Evolutionary conservation across 2,888 invertebrate species (phyloP), one percentile per base, ranked within the genome.

Genomic region (Papilio elwesi): DNA sequence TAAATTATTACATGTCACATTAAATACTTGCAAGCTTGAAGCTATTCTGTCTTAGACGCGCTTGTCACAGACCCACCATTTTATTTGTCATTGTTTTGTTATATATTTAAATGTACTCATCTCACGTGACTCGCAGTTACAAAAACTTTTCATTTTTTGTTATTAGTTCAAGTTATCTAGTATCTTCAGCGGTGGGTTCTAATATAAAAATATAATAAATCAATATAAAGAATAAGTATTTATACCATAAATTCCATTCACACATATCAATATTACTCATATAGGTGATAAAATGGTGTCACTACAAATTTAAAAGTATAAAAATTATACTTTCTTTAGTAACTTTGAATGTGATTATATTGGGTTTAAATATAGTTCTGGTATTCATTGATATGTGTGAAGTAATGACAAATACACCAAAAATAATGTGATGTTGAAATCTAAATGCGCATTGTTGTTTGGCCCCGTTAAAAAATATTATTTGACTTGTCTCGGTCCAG

Each of bases 1-100:
- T 71, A 72, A 68, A 70, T 51, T 43, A 55, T 66, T 63, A 64
- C 74, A 52, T 63, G 38, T 73, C 15, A 59, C 55, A 36, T 8
- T 59, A 38, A 70, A 48, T 64, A 13, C 36, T 71, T 73, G 83
- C 87, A 87, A 89, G 86, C 81, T 83, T 82, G 86, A 89, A 86
- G 80, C 86, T 84, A 78, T 82, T 85, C 85, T 88, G 81, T 86
- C 86, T 85, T 83, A 78, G 79, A 83, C 77, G 82, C 82, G 82
- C 82, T 85, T 84, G 80, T 79, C 80, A 78, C 78, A 81, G 62
- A 76, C 75, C 78, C 82, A 80, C 81, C 81, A 84, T 80, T 79
- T 75, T 80, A 78, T 66, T 59, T 11, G 57, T 48, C 15, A 48
- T 38, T 26, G 26, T 26, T 63, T 66, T 57, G 43, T 69, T 43